Conservation (phyloP, 2,113 vertebrate genomes). For the Melanerpes formicivorus region DNA sequence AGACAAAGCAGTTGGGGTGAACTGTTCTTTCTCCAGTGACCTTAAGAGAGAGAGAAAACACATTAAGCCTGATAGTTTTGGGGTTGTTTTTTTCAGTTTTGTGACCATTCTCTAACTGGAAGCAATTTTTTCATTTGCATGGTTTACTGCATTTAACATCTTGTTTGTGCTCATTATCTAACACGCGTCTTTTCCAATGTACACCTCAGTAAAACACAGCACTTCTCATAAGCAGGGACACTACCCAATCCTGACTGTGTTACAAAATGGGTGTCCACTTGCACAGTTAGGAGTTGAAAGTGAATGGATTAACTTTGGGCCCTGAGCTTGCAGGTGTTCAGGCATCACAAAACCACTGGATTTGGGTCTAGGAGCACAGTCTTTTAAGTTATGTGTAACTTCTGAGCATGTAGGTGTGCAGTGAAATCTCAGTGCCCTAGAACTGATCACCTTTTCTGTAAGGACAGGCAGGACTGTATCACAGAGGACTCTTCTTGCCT, state of each 20-base stretch:
- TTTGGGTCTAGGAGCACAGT: background rate
- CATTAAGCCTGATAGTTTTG: background rate
- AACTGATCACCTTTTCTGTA: background rate
- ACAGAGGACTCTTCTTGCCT: background rate
- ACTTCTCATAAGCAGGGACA: background rate
- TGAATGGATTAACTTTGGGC: background rate
- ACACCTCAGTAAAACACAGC: background rate
- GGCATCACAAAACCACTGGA: background rate
- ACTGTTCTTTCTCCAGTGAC: background rate
- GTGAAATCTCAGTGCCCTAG: background rate
- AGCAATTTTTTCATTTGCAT: constrained; percentile 44
- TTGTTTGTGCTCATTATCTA: constrained; percentile 8
- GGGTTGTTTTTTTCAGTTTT: too few relatives aligned
- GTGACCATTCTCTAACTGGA: background rate
- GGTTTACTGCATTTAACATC: constrained; percentile 44
- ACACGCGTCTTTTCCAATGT: background rate
- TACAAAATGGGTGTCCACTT: background rate
- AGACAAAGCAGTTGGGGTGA: background rate
- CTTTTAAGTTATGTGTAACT: background rate
- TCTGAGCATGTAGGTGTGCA: background rate
- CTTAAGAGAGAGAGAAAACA: background rate
- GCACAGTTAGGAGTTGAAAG: background rate
- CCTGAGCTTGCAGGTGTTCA: background rate
- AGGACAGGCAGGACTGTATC: background rate
- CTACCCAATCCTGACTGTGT: background rate